Evolutionary conservation across 1,140 invertebrate species (phyloP).

Genomic region (Drosophila setifemur): DNA sequence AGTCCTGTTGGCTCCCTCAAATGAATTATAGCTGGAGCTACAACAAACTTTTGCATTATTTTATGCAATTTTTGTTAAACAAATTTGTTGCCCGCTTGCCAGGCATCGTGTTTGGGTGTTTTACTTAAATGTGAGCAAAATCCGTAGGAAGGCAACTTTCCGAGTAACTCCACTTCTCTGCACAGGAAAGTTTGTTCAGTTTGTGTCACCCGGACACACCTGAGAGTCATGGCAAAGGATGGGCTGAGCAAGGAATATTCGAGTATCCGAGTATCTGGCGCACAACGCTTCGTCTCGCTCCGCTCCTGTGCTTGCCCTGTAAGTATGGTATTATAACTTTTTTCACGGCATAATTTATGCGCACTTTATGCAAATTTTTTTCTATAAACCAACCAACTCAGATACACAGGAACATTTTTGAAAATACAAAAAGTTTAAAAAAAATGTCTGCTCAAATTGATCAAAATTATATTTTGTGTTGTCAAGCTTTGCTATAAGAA

Average conservation of each 20-base stretch:
- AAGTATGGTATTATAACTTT: conserved; percentile 64
- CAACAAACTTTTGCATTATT: conserved; percentile 60
- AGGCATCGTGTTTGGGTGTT: conserved; percentile 31
- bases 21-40: conserved; percentile 46
- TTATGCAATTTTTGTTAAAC: conserved; percentile 59
- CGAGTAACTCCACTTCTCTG: conserved; percentile 1
- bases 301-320: conserved; percentile 28
- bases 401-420: background rate
- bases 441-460: too few species aligned
- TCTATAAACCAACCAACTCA: conserved; percentile 34
- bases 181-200: conserved; percentile 47
- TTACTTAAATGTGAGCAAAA: conserved; percentile 44
- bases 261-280: conserved; percentile 33
- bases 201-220: conserved; percentile 55
- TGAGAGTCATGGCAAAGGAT: conserved; percentile 43
- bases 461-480: too few species aligned
- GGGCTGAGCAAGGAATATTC: conserved; percentile 24
- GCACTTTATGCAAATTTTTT: conserved; percentile 63
- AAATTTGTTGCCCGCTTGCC: conserved; percentile 46
- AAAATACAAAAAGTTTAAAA: background rate
- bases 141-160: background rate
- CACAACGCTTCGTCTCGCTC: background rate
- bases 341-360: conserved; percentile 59
- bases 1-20: conserved; percentile 38
- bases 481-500: too few species aligned